A percentile compares a stretch with the other conserved stretches of the same genome.
Conservation (phyloP, 2,888 invertebrate species). For the Trisateles emortualis region DNA sequence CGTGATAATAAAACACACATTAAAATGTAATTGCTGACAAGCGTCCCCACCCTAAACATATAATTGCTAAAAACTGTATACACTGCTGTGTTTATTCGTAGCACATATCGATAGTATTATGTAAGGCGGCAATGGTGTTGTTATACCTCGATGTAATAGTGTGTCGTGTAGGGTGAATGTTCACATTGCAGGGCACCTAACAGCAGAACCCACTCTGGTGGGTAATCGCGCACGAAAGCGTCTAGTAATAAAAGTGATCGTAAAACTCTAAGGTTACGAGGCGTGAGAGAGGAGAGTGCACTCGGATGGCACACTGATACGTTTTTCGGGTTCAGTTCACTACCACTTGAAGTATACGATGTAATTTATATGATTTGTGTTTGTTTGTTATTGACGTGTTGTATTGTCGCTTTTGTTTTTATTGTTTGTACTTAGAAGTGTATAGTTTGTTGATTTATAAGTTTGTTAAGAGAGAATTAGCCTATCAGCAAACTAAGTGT, state of each 20-base stretch:
- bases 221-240: constrained; percentile 87
- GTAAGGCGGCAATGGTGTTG: constrained; percentile 60
- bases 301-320: constrained; percentile 81
- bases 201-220: constrained; percentile 86
- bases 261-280: constrained; percentile 86
- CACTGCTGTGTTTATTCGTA: constrained; percentile 49
- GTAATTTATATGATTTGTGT: constrained; percentile 71
- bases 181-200: constrained; percentile 74
- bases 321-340: constrained; percentile 73
- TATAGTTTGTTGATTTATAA: background rate
- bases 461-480: background rate
- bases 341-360: constrained; percentile 57
- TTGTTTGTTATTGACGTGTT: constrained; percentile 63
- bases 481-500: too few relatives aligned
- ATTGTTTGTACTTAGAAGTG: constrained; percentile 6
- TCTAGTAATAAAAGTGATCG: constrained; percentile 85
- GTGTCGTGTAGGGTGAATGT: constrained; percentile 57
- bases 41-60: constrained; percentile 46
- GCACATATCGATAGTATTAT: background rate
- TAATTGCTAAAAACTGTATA: constrained; percentile 20
- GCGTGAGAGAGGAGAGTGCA: constrained; percentile 80
- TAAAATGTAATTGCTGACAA: constrained; percentile 84
- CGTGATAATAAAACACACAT: constrained; percentile 85
- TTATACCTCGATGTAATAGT: constrained; percentile 47
- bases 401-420: constrained; percentile 23